Evolutionary conservation across 64 coral and sea anemone species (phyloP), one percentile per base, ranked within the genome.

Genomic region (Pocillopora damicornis): DNA sequence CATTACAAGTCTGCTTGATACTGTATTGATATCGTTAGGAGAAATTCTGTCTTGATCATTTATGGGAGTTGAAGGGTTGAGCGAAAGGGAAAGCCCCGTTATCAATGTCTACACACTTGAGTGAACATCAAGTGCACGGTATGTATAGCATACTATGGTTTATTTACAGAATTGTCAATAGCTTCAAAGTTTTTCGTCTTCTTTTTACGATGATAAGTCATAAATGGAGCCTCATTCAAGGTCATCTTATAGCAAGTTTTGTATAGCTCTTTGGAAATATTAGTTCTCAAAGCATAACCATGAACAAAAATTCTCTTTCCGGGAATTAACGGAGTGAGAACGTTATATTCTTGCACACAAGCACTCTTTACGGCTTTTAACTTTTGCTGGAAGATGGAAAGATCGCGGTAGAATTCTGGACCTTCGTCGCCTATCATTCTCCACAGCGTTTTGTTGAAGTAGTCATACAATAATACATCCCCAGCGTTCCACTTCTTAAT

Each of bases 371-470:
- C 71, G 38, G 37, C 35, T 34, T 73, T 12, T 71, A 72, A 72
- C 15, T 37, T 65, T 85, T 85, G n/a, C 57, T 18, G 36, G 8
- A 73, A 73, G 18, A 72, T 12, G 17, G 17, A 37, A 18, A 85
- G 81, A 58, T 97, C 91, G 4, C 74, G 76, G 37, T 72, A 88
- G 76, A 97, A 97, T 15, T 34, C 77, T 42, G 69, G 15, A 2
- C 91, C 90, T 25, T 97, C 82, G 4, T 60, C n/a, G 35, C 80
- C 11, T 35, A 97, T 79, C 77, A 65, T 97, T 79, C 90, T 9
- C 91, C 94, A 93, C 18, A 97, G 92, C 7, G 88, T 90, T 36
- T 35, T 61, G 65, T 93, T 97, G 73, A 93, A 97, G 67, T 83
- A 20, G 20, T 93, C 69, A 18, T 96, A 96, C 36, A 96, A 83